Conservation (phyloP, 1,140 invertebrate species). For the Calephelis virginiensis region DNA sequence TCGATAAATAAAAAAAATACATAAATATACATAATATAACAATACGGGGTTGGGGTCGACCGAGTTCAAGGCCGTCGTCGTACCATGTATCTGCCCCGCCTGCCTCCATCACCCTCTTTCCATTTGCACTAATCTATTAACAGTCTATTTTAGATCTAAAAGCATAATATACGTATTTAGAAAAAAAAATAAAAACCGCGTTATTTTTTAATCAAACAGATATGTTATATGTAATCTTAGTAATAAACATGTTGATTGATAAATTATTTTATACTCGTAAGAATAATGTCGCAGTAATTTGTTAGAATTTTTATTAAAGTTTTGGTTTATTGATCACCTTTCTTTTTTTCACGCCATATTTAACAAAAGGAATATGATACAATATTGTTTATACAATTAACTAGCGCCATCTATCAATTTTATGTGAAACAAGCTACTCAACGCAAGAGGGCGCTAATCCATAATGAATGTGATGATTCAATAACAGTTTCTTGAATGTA, state of each 20-base stretch:
- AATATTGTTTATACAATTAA: background rate
- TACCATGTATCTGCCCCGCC: constrained; percentile 21
- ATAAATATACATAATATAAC: constrained; percentile 6
- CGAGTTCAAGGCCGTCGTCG: constrained; percentile 64
- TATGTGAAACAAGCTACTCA: constrained; percentile 48
- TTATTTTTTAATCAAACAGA: no score
- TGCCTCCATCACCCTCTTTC: constrained; percentile 19
- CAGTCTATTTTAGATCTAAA: no score
- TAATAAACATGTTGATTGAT: no score
- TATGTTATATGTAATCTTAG: no score
- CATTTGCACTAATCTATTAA: background rate
- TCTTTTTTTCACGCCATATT: no score
- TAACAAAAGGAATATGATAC: background rate
- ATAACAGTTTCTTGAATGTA: no score
- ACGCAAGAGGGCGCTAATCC: constrained; percentile 60
- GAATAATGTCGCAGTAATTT: no score
- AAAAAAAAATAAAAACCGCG: no score
- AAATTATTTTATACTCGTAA: no score
- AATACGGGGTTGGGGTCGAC: constrained; percentile 44
- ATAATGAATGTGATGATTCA: background rate
- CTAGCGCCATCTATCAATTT: constrained; percentile 59
- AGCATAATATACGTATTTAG: no score
- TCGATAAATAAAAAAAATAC: constrained; percentile 13
- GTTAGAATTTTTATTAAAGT: no score
- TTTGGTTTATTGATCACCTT: no score